Percentiles rank a stretch among this genome's conserved stretches.
Evolutionary conservation across 2,797 vertebrate genomes (phyloP).

Genomic region (Mus spretus): DNA sequence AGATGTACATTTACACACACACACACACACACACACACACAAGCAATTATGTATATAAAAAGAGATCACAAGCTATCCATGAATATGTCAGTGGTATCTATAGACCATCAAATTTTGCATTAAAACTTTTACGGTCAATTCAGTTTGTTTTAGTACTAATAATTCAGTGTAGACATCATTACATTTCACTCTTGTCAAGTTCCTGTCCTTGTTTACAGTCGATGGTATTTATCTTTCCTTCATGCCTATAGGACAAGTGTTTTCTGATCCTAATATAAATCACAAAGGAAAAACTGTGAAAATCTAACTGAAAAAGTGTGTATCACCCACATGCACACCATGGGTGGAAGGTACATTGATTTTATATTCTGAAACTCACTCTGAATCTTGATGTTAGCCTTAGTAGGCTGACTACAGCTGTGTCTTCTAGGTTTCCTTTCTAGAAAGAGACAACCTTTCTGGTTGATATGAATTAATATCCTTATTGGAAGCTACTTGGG

Average conservation of each 20-base stretch:
- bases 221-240: background rate
- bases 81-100: background rate
- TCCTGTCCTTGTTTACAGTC: background rate
- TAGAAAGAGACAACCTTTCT: background rate
- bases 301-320: background rate
- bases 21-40: background rate
- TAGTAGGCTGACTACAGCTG: background rate
- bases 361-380: background rate
- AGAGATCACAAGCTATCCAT: background rate
- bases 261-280: background rate
- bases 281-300: background rate
- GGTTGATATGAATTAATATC: background rate
- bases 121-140: background rate
- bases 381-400: background rate
- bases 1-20: background rate
- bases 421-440: background rate
- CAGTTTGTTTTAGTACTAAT: background rate
- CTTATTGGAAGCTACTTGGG: background rate
- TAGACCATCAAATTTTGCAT: background rate
- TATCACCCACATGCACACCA: background rate
- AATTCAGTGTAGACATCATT: background rate
- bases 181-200: background rate
- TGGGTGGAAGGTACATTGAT: background rate
- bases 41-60: background rate
- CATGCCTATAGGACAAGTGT: background rate